Evolutionary conservation across 1,140 invertebrate genomes (phyloP), one percentile per base, ranked within the genome.

Genomic region (Pseudomyrmex dendroicus): DNA sequence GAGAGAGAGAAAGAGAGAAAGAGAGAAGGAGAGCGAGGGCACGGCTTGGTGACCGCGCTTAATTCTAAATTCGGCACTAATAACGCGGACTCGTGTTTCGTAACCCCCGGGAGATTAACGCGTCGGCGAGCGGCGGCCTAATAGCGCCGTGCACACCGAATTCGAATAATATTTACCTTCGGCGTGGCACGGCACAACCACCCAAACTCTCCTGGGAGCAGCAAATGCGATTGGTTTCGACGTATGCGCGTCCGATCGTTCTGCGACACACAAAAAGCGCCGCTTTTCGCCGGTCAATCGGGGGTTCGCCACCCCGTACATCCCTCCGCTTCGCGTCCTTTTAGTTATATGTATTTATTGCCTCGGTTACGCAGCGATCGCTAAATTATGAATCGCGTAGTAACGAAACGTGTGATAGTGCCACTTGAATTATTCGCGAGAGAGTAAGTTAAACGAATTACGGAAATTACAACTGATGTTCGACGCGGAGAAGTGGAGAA

Each of bases 151-250:
- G 67, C 82, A 82, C 84, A 77, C 84, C 57, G 80, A 85, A 89
- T 89, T 89, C 88, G 62, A 87, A 89, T 89, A 89, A 89, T 89
- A 89, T 89, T 89, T 89, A 89, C 88, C 88, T 87, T 85, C 68
- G 73, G 62, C 78, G 46, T 73, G 73, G 73, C 63, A 35, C 64
- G 54, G 66, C 77, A 76, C 20, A 61, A 67, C 83, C 83, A 64
- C 70, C 85, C 73, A 61, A 44, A 70, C 67, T 89, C 80, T 72
- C 84, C 22, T 56, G 88, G 87, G 87, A 83, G 59, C 63, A 78
- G 88, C 68, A 83, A 85, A 89, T 87, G 77, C 78, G 68, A 89
- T 89, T 89, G 70, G 70, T 73, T 80, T 72, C 74, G 64, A 73
- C 73, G 67, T 70, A 72, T 72, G 84, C 56, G 62, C 57, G 44